Evolutionary conservation across 2,797 vertebrate genomes (phyloP).

Genomic region (Tragopan temminckii): DNA sequence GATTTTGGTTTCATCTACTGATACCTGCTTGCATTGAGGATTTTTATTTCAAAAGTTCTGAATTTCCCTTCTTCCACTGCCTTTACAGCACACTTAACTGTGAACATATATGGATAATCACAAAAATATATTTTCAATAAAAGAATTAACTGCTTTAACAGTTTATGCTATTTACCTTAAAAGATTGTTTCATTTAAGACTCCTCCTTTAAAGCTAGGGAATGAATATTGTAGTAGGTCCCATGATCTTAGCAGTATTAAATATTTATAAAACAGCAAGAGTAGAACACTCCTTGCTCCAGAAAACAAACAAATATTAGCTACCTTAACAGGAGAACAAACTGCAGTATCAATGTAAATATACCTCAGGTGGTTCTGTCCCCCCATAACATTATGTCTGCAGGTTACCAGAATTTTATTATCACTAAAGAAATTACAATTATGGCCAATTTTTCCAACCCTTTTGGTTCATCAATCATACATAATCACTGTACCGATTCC

Average conservation of each 20-base stretch:
- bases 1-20: not conserved
- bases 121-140: not conserved
- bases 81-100: not conserved
- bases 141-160: not conserved
- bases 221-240: not conserved
- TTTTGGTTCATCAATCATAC: not conserved
- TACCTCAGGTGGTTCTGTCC: not conserved
- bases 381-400: not conserved
- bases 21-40: accelerated
- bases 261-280: not conserved
- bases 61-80: not conserved
- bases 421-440: not conserved
- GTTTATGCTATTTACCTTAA: not conserved
- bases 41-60: not conserved
- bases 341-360: not conserved
- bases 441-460: not conserved
- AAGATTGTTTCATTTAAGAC: not conserved
- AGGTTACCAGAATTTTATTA: not conserved
- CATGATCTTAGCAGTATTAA: not conserved
- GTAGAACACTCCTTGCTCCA: not conserved
- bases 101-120: not conserved
- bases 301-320: not conserved
- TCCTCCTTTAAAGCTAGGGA: not conserved
- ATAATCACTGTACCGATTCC: not conserved
- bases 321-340: not conserved